Evolutionary conservation across 2,113 vertebrate genomes (phyloP).

Genomic region (Eurypyga helias): DNA sequence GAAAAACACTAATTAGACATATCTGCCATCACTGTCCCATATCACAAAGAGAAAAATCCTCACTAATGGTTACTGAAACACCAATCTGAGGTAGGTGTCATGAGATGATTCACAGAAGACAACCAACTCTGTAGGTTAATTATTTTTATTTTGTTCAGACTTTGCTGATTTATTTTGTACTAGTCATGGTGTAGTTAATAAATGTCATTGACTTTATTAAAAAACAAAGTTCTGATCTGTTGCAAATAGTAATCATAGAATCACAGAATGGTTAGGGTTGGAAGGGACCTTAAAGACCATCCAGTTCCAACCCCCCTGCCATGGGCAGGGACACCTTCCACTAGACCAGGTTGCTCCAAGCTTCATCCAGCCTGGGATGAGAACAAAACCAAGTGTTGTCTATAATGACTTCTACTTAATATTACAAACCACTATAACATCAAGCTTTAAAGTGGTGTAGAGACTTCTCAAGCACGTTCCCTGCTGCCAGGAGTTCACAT

Average conservation of each 20-base stretch:
- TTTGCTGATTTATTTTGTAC: conserved; percentile 46
- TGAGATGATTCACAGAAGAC: conserved; percentile 73
- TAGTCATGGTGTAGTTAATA: conserved; percentile 64
- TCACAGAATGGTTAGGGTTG: too few relatives aligned
- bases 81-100: conserved; percentile 58
- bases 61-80: conserved; percentile 51
- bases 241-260: conserved; percentile 1
- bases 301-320: too few relatives aligned
- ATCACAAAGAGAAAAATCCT: conserved; percentile 69
- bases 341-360: too few relatives aligned
- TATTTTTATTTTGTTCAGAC: conserved; percentile 61
- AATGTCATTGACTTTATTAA: conserved; percentile 78
- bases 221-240: conserved; percentile 46
- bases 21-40: conserved; percentile 1
- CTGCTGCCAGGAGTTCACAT: not conserved
- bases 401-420: not conserved
- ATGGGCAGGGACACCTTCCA: too few relatives aligned
- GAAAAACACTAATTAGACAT: conserved; percentile 63
- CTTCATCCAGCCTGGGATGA: too few relatives aligned
- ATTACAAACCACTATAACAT: not conserved
- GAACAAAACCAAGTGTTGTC: not conserved
- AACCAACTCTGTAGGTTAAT: conserved; percentile 64
- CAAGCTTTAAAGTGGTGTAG: not conserved
- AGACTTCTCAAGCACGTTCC: not conserved
- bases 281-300: too few relatives aligned